Percentiles rank a stretch among this genome's conserved stretches.
Conservation (phyloP, 2,888 invertebrate species). For the Catocala fraxini region DNA sequence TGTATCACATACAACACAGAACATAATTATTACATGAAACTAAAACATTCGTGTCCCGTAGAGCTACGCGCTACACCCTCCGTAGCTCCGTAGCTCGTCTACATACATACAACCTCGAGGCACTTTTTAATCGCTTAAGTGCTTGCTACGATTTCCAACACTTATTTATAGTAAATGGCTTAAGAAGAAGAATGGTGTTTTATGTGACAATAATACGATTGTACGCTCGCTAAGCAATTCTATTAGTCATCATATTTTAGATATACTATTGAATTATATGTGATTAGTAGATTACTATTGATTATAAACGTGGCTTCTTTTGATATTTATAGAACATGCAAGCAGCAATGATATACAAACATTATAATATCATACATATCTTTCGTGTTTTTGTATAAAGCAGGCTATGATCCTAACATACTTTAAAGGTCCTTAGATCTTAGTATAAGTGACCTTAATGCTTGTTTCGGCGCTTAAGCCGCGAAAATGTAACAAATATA, state of each 20-base stretch:
- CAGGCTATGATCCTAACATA: too few species aligned
- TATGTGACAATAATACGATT: conserved; percentile 58
- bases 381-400: too few species aligned
- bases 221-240: conserved; percentile 16
- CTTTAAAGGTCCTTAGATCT: too few species aligned
- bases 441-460: too few species aligned
- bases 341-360: too few species aligned
- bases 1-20: too few species aligned
- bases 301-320: background rate
- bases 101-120: conserved; percentile 58
- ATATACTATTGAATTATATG: conserved; percentile 7
- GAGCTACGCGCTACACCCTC: conserved; percentile 42
- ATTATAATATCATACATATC: too few species aligned
- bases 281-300: background rate
- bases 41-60: conserved; percentile 28
- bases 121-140: conserved; percentile 84
- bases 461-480: too few species aligned
- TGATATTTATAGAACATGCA: too few species aligned
- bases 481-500: too few species aligned
- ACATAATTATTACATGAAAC: background rate
- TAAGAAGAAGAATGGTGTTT: conserved; percentile 70
- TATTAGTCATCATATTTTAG: conserved; percentile 24
- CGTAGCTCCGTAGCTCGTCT: conserved; percentile 62
- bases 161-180: conserved; percentile 75
- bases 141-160: conserved; percentile 78